A percentile compares a stretch with the other conserved stretches of the same genome.
Evolutionary conservation across 2,888 invertebrate genomes (phyloP).

Genomic region (Drosophila mimetica): DNA sequence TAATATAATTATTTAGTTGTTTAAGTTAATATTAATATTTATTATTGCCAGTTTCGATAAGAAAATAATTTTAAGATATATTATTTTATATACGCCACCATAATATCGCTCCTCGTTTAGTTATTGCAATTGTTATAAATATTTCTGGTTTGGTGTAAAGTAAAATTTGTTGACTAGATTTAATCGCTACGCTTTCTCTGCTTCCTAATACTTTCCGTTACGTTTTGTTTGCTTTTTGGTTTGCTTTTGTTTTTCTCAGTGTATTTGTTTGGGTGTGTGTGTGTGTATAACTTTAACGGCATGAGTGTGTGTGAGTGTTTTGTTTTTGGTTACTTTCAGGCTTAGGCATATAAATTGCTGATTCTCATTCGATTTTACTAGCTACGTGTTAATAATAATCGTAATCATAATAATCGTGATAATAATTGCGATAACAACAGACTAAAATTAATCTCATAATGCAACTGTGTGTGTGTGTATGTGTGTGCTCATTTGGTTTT

Average conservation of each 20-base stretch:
- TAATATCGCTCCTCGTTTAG: constrained; percentile 8
- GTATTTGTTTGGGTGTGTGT: not conserved
- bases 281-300: constrained; percentile 6
- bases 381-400: constrained; percentile 50
- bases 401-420: constrained; percentile 34
- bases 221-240: constrained; percentile 19
- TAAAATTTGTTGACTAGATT: constrained; percentile 44
- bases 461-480: constrained; percentile 17
- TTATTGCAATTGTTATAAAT: constrained; percentile 27
- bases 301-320: constrained; percentile 10
- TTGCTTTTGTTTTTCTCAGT: constrained; percentile 6
- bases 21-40: constrained; percentile 55
- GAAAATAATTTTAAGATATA: constrained; percentile 64
- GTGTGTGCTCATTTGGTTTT: too few relatives aligned
- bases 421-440: constrained; percentile 58
- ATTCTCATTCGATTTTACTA: constrained; percentile 52
- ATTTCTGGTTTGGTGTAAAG: constrained; percentile 38
- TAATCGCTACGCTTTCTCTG: constrained; percentile 12
- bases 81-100: constrained; percentile 30
- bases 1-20: constrained; percentile 31
- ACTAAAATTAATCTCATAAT: constrained; percentile 55
- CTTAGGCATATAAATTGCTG: constrained; percentile 30
- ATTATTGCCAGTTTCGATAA: constrained; percentile 78
- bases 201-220: constrained; percentile 46
- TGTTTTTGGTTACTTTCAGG: constrained; percentile 24